phyloP scores from a whole-genome alignment of 2,113 vertebrate species.

The Burhinus bistriatus region DNA sequence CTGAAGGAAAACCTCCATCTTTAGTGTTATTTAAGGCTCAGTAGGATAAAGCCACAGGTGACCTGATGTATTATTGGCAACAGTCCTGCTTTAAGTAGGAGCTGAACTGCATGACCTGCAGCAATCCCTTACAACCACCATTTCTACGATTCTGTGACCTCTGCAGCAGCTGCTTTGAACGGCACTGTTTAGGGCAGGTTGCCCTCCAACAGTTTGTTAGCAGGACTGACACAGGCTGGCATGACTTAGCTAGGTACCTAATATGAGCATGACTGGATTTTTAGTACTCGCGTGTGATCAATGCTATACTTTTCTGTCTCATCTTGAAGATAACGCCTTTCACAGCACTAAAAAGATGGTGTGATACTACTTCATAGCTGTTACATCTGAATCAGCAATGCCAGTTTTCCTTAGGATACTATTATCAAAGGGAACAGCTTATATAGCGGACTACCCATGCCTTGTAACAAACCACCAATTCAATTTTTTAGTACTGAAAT shows the following conservation, averaged over 20 bases:
- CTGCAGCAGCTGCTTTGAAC: background rate
- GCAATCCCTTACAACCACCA: background rate
- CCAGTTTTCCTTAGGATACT: background rate
- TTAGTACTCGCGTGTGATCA: background rate
- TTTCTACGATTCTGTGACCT: background rate
- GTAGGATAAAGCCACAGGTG: background rate
- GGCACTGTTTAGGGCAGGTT: background rate
- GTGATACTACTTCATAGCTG: background rate
- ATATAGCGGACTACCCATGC: background rate
- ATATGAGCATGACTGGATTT: background rate
- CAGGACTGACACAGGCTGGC: background rate
- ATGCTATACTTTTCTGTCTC: background rate
- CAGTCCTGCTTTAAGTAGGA: background rate
- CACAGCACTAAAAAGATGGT: background rate
- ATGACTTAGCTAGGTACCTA: background rate
- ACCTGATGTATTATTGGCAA: background rate
- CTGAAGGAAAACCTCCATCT: background rate
- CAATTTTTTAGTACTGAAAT: background rate
- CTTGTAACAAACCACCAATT: background rate
- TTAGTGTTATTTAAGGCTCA: background rate
- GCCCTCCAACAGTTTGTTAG: background rate
- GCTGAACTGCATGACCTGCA: background rate
- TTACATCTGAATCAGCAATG: background rate
- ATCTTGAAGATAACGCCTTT: background rate
- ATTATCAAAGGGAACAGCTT: background rate